Percentiles rank a stretch among this genome's conserved stretches.
Conservation (phyloP, 2,888 invertebrate genomes). For the Bombylius major region DNA sequence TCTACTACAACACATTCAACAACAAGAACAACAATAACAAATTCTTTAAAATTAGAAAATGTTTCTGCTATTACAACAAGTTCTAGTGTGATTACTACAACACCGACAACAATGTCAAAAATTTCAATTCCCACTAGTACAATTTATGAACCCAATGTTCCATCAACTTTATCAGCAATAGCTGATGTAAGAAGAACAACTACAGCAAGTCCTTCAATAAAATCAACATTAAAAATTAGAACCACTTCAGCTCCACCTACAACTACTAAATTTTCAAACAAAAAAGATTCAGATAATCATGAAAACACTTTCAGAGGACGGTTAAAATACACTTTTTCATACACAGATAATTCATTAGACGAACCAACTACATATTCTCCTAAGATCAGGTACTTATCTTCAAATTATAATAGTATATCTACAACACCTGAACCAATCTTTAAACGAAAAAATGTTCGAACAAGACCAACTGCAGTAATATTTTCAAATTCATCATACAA, state of each 20-base stretch:
- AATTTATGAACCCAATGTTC: neutral
- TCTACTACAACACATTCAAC: neutral
- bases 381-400: constrained; percentile 21
- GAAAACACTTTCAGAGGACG: constrained; percentile 27
- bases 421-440: constrained; percentile 10
- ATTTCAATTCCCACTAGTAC: neutral
- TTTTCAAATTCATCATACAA: neutral
- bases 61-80: neutral
- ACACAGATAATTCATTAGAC: constrained; percentile 22
- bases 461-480: constrained; percentile 1
- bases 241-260: constrained; percentile 10
- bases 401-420: constrained; percentile 10
- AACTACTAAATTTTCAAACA: constrained; percentile 7
- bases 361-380: constrained; percentile 35
- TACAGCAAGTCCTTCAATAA: constrained; percentile 19
- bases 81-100: neutral
- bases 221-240: constrained; percentile 10
- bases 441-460: neutral
- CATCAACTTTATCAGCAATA: neutral
- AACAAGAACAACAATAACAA: neutral
- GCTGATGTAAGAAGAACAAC: constrained; percentile 17
- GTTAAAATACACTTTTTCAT: constrained; percentile 31
- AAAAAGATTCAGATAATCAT: neutral
- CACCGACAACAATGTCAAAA: neutral
- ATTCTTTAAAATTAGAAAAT: neutral